Evolutionary conservation across 2,113 vertebrate species (phyloP).

Genomic region (Proteles cristata): DNA sequence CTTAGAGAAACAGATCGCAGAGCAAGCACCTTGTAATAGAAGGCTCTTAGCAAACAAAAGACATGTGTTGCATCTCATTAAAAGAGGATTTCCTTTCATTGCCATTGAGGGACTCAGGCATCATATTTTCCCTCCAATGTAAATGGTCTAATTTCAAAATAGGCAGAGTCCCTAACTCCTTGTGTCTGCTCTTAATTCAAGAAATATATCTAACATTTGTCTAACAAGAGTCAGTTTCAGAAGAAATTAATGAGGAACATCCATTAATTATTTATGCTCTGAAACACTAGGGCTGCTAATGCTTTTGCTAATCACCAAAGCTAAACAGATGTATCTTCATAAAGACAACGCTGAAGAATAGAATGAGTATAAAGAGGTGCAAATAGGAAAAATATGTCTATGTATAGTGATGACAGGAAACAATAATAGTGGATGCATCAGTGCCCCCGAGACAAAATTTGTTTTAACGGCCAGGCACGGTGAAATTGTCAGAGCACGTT

Average conservation of each 20-base stretch:
- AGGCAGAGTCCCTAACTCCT: slow-evolving; percentile 24
- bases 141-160: slow-evolving; percentile 32
- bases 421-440: not conserved
- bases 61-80: not conserved
- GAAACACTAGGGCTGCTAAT: slow-evolving; percentile 86
- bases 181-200: slow-evolving; percentile 79
- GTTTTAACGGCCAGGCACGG: not conserved
- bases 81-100: not conserved
- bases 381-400: slow-evolving; percentile 25
- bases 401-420: not conserved
- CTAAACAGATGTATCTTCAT: slow-evolving; percentile 81
- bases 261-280: slow-evolving; percentile 86
- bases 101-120: not conserved
- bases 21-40: not conserved
- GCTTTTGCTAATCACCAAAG: slow-evolving; percentile 87
- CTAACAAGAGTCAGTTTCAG: slow-evolving; percentile 81
- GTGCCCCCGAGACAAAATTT: not conserved
- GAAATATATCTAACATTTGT: slow-evolving; percentile 79
- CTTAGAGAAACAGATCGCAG: not conserved
- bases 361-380: slow-evolving; percentile 40
- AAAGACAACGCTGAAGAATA: slow-evolving; percentile 63
- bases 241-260: slow-evolving; percentile 86
- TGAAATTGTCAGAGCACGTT: not conserved
- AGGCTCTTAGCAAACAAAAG: slow-evolving; percentile 53
- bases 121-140: not conserved